Evolutionary conservation across 2,797 vertebrate species (phyloP).

Genomic region (Diglossa cyanea): DNA sequence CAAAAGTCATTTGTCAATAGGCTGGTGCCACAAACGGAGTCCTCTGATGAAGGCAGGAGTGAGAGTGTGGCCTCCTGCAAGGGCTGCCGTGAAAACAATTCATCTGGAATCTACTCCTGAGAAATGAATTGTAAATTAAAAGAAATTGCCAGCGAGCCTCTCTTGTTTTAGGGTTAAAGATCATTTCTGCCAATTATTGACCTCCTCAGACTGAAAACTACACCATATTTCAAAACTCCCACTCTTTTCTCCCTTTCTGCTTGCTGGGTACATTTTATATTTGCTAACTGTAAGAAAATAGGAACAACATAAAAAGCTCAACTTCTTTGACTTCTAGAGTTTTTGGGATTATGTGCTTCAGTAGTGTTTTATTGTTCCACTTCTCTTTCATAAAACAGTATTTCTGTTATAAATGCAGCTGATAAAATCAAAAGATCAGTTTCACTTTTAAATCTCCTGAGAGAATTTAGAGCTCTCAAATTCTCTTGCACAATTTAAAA

Average conservation of each 20-base stretch:
- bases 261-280: neutral
- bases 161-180: neutral
- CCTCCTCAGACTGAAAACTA: neutral
- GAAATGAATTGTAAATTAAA: neutral
- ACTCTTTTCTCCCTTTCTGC: neutral
- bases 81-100: neutral
- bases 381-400: slow-evolving; percentile 22
- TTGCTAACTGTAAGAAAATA: neutral
- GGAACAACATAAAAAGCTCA: neutral
- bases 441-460: slow-evolving; percentile 53
- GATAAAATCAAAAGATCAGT: slow-evolving; percentile 42
- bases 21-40: neutral
- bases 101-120: neutral
- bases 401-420: slow-evolving; percentile 34
- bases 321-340: neutral
- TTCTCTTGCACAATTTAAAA: slow-evolving; percentile 31
- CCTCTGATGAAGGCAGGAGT: neutral
- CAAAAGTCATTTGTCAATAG: neutral
- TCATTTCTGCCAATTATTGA: neutral
- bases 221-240: neutral
- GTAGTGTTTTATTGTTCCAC: slow-evolving; percentile 17
- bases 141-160: neutral
- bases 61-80: neutral
- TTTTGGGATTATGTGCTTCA: neutral
- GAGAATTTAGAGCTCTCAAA: slow-evolving; percentile 55